These are phyloP conservation scores for Melanogrammus aeglefinus DNA, from an alignment of 2,797 vertebrate genomes.

Conservation along the genomic window DNA sequence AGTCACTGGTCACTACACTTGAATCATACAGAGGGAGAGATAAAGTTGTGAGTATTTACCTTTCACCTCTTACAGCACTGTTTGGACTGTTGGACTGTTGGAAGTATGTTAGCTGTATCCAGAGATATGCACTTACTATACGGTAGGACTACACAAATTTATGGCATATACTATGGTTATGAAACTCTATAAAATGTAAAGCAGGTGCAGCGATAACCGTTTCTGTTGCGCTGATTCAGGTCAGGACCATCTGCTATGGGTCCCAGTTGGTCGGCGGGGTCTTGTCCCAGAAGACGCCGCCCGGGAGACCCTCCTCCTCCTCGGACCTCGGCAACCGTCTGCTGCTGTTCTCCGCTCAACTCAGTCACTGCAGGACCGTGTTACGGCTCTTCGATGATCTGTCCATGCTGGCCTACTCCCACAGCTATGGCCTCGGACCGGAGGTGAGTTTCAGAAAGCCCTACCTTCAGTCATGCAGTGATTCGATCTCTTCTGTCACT, in stretches of 20 bases:
- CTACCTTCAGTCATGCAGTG: background rate
- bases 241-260: constrained; percentile 82
- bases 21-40: constrained; percentile 91
- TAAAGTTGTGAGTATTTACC: constrained; percentile 80
- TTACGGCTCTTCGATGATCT: constrained; percentile 90
- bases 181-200: background rate
- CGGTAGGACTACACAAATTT: background rate
- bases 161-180: background rate
- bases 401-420: constrained; percentile 83
- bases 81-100: background rate
- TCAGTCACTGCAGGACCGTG: constrained; percentile 87
- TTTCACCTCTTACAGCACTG: background rate
- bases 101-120: background rate
- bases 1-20: constrained; percentile 70
- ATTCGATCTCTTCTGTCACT: background rate
- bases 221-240: constrained; percentile 58
- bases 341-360: constrained; percentile 81
- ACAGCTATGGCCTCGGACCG: constrained; percentile 82
- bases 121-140: background rate
- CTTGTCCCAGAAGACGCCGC: constrained; percentile 60
- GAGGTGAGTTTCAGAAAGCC: constrained; percentile 64
- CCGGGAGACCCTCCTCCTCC: constrained; percentile 16
- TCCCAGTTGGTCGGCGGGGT: constrained; percentile 85
- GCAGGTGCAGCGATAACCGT: background rate
- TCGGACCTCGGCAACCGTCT: constrained; percentile 76